These are phyloP conservation scores for Argentina silus DNA, from an alignment of 2,797 vertebrate genomes.

Conservation along the genomic window DNA sequence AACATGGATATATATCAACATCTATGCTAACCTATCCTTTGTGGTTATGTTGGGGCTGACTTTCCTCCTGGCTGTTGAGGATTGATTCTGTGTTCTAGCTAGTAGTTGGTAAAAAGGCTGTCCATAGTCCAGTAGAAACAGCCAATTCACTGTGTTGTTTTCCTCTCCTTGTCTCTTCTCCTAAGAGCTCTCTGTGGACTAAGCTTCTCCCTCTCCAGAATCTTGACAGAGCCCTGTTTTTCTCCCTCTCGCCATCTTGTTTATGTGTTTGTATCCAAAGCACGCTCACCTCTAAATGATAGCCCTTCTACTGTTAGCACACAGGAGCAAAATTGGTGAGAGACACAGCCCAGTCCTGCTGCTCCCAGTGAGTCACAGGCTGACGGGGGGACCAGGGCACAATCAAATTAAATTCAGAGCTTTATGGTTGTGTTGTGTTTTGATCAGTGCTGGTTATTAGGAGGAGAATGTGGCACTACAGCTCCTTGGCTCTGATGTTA, in stretches of 20 bases:
- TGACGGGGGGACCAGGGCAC: conserved; percentile 23
- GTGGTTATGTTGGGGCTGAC: too few relatives aligned
- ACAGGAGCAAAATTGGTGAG: conserved; percentile 74
- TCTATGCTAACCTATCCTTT: too few relatives aligned
- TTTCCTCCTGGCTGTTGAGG: background rate
- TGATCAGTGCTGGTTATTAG: conserved; percentile 65
- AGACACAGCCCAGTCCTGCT: conserved; percentile 30
- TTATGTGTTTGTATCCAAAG: conserved; percentile 71
- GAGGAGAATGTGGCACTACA: conserved; percentile 45
- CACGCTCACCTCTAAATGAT: conserved; percentile 67
- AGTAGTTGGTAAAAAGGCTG: conserved; percentile 47
- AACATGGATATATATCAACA: too few relatives aligned
- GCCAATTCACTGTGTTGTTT: conserved; percentile 48
- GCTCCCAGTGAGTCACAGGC: conserved; percentile 38
- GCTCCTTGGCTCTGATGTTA: conserved; percentile 47
- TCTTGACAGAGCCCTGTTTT: conserved; percentile 64
- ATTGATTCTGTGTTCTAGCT: background rate
- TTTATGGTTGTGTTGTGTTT: conserved; percentile 57
- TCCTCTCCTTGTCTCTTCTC: conserved; percentile 47
- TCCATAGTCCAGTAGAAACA: conserved; percentile 40
- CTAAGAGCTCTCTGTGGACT: conserved; percentile 63
- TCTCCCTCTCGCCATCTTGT: conserved; percentile 57
- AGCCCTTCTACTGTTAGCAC: conserved; percentile 67
- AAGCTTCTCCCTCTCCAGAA: conserved; percentile 56
- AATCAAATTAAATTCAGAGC: conserved; percentile 63